These are phyloP conservation scores for Dysmachus trigonus DNA, from an alignment of 2,888 invertebrate genomes.

Conservation along the genomic window DNA sequence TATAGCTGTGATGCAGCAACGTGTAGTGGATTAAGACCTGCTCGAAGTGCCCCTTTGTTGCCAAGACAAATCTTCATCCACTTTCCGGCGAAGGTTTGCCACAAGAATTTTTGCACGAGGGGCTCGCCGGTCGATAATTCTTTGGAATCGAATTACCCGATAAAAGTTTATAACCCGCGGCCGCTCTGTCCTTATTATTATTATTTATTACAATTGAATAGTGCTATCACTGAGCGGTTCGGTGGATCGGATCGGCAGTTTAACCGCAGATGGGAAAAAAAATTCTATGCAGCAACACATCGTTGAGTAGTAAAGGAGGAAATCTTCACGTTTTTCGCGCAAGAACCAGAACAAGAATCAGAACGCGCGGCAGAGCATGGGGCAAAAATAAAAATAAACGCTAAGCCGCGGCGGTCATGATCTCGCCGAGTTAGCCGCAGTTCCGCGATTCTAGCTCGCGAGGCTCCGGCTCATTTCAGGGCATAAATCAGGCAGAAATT, in stretches of 20 bases:
- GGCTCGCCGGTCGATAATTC: not conserved
- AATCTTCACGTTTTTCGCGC: constrained; percentile 26
- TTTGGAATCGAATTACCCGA: not conserved
- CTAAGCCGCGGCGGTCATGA: not conserved
- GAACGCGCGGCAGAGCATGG: not conserved
- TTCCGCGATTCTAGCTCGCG: constrained; percentile 14
- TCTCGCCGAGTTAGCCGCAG: not conserved
- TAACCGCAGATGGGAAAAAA: not conserved
- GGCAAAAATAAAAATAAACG: not conserved
- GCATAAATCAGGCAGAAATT: constrained; percentile 38
- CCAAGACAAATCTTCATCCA: not conserved
- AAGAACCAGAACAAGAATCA: constrained; percentile 20
- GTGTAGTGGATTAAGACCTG: not conserved
- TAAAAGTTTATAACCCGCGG: constrained; percentile 23
- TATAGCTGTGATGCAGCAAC: not conserved
- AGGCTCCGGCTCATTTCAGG: not conserved
- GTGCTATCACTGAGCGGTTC: not conserved
- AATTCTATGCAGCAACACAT: not conserved
- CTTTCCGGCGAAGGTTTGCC: not conserved
- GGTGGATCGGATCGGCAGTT: not conserved
- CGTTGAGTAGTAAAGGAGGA: not conserved
- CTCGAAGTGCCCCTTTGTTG: not conserved
- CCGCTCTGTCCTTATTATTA: constrained; percentile 3
- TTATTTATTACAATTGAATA: constrained; percentile 38
- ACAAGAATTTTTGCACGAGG: not conserved